Evolutionary conservation across 2,888 invertebrate genomes (phyloP).

Genomic region (Liposcelis brunnea): DNA sequence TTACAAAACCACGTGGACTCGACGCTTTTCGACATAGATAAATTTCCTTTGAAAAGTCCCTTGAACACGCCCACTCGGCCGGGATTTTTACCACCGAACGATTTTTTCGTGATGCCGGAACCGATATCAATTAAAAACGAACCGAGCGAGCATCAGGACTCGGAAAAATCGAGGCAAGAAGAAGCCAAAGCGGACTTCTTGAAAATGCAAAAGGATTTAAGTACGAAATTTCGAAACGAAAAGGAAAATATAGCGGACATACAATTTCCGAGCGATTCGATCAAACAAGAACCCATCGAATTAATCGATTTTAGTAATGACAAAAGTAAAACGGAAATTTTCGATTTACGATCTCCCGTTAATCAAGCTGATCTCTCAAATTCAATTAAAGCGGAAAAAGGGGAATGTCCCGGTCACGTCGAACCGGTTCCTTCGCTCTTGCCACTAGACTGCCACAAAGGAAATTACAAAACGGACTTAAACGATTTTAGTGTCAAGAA

Average conservation of each 20-base stretch:
- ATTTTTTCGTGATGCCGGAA: slow-evolving; percentile 3
- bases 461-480: too few species aligned
- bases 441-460: background rate
- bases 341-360: too few species aligned
- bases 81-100: background rate
- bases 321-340: too few species aligned
- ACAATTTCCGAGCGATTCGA: too few species aligned
- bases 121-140: background rate
- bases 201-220: background rate
- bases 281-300: too few species aligned
- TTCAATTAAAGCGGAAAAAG: too few species aligned
- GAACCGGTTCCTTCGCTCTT: background rate
- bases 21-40: slow-evolving; percentile 1
- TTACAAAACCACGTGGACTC: slow-evolving; percentile 7
- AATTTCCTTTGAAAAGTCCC: slow-evolving; percentile 1
- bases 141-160: background rate
- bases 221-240: background rate
- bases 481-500: background rate
- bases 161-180: background rate
- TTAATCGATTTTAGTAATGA: too few species aligned
- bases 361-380: too few species aligned
- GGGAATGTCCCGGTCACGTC: background rate
- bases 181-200: background rate
- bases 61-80: background rate
- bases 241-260: too few species aligned